Conservation (phyloP, 2,113 vertebrate genomes). For the Zosterops pallidus region DNA sequence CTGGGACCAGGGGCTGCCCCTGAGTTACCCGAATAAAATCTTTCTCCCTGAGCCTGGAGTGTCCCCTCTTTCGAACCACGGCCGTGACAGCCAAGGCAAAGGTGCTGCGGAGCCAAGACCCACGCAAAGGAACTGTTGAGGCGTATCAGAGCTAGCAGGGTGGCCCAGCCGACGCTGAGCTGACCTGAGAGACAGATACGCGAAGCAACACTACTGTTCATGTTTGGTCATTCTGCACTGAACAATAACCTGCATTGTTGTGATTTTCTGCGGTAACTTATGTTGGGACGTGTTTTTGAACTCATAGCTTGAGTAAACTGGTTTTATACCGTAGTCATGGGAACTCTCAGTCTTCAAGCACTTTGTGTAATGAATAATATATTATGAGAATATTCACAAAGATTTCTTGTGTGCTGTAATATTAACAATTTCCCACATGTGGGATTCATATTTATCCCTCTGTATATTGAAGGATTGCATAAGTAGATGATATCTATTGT, state of each 20-base stretch:
- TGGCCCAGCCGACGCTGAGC: too few species aligned
- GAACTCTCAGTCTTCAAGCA: conserved; percentile 43
- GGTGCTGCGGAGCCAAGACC: too few species aligned
- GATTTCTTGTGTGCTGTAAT: conserved; percentile 40
- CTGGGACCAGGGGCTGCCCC: too few species aligned
- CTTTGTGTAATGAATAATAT: conserved; percentile 52
- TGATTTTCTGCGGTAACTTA: background rate
- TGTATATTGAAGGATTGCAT: background rate
- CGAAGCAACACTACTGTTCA: too few species aligned
- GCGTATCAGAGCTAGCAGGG: too few species aligned
- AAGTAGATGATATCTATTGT: background rate
- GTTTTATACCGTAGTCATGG: conserved; percentile 44
- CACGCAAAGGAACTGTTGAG: too few species aligned
- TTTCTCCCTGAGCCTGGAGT: too few species aligned
- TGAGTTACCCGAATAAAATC: too few species aligned
- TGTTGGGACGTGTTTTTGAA: background rate
- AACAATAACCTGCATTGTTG: background rate
- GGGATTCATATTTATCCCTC: conserved; percentile 43
- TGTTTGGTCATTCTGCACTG: background rate
- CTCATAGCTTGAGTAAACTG: background rate
- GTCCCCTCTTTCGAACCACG: too few species aligned
- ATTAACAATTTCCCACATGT: conserved; percentile 42
- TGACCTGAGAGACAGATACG: too few species aligned
- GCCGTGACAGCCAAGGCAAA: too few species aligned
- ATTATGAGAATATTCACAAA: background rate